phyloP scores from a whole-genome alignment of 2,888 invertebrate genomes.

The Chouioia cunea region DNA sequence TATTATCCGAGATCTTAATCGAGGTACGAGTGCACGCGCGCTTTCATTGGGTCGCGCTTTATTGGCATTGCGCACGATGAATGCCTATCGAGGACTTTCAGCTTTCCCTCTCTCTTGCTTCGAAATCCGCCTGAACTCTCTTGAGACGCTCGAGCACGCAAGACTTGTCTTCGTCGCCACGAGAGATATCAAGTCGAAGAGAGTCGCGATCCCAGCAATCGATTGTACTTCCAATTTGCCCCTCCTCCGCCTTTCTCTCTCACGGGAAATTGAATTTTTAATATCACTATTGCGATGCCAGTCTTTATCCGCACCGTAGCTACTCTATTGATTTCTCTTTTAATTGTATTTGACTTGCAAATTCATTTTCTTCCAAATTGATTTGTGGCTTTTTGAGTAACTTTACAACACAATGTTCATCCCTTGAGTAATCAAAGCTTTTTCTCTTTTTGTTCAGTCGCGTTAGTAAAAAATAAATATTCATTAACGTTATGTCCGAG shows the following conservation, averaged over 20 bases:
- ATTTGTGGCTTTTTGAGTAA: too few species aligned
- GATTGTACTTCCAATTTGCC: too few species aligned
- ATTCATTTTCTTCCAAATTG: too few species aligned
- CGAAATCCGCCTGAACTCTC: slow-evolving; percentile 17
- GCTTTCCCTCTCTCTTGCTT: background rate
- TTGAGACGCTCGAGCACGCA: background rate
- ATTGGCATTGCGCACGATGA: slow-evolving; percentile 24
- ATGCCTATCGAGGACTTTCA: slow-evolving; percentile 34
- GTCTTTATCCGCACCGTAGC: too few species aligned
- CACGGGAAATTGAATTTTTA: slow-evolving; percentile 4
- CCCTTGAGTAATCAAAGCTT: too few species aligned
- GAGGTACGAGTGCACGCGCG: slow-evolving; percentile 17
- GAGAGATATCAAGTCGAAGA: background rate
- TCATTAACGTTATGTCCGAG: too few species aligned
- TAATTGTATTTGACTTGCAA: too few species aligned
- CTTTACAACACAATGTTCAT: too few species aligned
- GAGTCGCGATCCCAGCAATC: too few species aligned
- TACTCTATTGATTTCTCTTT: too few species aligned
- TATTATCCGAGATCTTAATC: slow-evolving; percentile 42
- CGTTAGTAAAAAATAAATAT: too few species aligned
- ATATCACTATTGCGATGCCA: background rate
- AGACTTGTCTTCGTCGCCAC: background rate
- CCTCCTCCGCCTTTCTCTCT: background rate
- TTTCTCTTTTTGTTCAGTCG: too few species aligned
- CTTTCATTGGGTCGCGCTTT: slow-evolving; percentile 36